Evolutionary conservation across 2,797 vertebrate genomes (phyloP).

Genomic region (Megaceryle alcyon): DNA sequence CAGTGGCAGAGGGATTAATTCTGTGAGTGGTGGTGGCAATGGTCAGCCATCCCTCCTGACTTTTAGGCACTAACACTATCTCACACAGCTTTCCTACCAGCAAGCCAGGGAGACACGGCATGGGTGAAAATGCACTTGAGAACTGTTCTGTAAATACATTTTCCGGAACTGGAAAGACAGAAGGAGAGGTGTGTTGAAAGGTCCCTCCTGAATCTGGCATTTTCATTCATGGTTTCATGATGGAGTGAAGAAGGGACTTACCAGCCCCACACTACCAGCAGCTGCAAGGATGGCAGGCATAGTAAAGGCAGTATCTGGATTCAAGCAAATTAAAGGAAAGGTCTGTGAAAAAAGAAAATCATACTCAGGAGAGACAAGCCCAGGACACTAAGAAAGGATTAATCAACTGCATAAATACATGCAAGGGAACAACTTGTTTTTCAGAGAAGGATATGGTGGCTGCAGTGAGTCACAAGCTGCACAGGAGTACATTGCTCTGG

Average conservation of each 20-base stretch:
- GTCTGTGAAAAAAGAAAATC: neutral
- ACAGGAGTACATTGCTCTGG: neutral
- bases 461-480: neutral
- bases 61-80: fast-evolving
- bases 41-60: neutral
- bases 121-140: neutral
- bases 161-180: neutral
- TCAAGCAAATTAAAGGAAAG: neutral
- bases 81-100: neutral
- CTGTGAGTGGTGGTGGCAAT: neutral
- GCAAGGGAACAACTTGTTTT: neutral
- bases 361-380: neutral
- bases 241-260: neutral
- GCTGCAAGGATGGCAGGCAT: neutral
- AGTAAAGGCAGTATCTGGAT: fast-evolving
- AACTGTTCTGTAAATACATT: neutral
- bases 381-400: neutral
- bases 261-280: fast-evolving
- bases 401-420: neutral
- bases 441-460: neutral
- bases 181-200: neutral
- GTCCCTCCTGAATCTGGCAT: neutral
- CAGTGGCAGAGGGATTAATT: neutral
- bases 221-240: neutral
- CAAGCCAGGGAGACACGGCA: neutral